These are phyloP conservation scores for Conchocele bisecta DNA, from an alignment of 2,888 invertebrate species.

Conservation along the genomic window DNA sequence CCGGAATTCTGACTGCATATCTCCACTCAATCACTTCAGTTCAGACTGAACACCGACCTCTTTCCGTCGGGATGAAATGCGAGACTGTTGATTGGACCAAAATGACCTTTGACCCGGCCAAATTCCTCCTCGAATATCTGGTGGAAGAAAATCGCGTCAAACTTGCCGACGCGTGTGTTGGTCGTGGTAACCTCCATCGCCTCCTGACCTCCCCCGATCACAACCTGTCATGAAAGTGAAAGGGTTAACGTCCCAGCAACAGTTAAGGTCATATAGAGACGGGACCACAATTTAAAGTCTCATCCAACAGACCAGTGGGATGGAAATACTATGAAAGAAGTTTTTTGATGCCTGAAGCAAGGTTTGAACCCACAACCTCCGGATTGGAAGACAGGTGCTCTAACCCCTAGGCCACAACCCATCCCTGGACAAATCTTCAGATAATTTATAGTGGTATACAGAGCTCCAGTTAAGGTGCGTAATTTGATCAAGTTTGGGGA, in stretches of 20 bases:
- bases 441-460: neutral
- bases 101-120: constrained; percentile 99
- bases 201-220: constrained; percentile 99
- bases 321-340: too few species aligned
- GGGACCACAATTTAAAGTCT: too few species aligned
- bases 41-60: constrained; percentile 83
- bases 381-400: too few species aligned
- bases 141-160: constrained; percentile 97
- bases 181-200: constrained; percentile 94
- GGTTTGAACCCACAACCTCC: too few species aligned
- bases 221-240: constrained; percentile 88
- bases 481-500: too few species aligned
- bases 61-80: constrained; percentile 99
- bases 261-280: too few species aligned
- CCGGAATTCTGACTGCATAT: too few species aligned
- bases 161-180: constrained; percentile 90
- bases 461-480: too few species aligned
- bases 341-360: too few species aligned
- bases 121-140: constrained; percentile 98
- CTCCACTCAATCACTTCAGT: constrained; percentile 99
- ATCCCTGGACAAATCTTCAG: neutral
- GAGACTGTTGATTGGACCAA: constrained; percentile 99
- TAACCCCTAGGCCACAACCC: too few species aligned
- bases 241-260: too few species aligned
- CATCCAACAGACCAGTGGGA: too few species aligned